phyloP scores from a whole-genome alignment of 2,888 invertebrate genomes.

The Hydriomena furcata region DNA sequence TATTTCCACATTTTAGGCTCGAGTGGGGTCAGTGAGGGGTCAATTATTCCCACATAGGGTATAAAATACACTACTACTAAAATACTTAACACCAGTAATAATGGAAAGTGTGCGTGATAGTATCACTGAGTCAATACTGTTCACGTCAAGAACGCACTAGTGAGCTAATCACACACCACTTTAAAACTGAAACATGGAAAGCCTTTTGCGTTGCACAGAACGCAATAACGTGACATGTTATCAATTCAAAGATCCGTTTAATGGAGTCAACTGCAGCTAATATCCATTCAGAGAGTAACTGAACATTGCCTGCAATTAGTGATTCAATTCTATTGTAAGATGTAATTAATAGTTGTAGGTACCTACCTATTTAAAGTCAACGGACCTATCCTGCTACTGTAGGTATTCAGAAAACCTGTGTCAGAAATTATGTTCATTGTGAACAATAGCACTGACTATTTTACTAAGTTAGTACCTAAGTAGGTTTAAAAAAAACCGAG shows the following conservation, averaged over 20 bases:
- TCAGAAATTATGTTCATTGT: too few relatives aligned
- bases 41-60: slow-evolving; percentile 52
- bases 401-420: neutral
- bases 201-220: slow-evolving; percentile 1
- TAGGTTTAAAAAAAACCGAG: too few relatives aligned
- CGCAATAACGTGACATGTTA: slow-evolving; percentile 12
- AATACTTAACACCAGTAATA: slow-evolving; percentile 38
- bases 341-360: slow-evolving; percentile 14
- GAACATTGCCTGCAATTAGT: slow-evolving; percentile 16
- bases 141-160: slow-evolving; percentile 26
- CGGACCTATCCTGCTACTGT: neutral
- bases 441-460: too few relatives aligned
- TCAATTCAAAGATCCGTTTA: slow-evolving; percentile 14
- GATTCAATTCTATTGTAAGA: slow-evolving; percentile 21
- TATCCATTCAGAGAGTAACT: slow-evolving; percentile 8
- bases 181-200: slow-evolving; percentile 4
- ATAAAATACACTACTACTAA: slow-evolving; percentile 41
- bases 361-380: neutral
- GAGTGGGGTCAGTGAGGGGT: slow-evolving; percentile 48
- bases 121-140: slow-evolving; percentile 24
- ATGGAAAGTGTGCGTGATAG: slow-evolving; percentile 25
- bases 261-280: slow-evolving; percentile 7
- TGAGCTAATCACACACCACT: neutral
- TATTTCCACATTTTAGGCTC: slow-evolving; percentile 52
- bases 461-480: too few relatives aligned